A percentile compares a stretch with the other conserved stretches of the same genome.
phyloP scores from a whole-genome alignment of 2,113 vertebrate genomes.

The Prinia subflava region DNA sequence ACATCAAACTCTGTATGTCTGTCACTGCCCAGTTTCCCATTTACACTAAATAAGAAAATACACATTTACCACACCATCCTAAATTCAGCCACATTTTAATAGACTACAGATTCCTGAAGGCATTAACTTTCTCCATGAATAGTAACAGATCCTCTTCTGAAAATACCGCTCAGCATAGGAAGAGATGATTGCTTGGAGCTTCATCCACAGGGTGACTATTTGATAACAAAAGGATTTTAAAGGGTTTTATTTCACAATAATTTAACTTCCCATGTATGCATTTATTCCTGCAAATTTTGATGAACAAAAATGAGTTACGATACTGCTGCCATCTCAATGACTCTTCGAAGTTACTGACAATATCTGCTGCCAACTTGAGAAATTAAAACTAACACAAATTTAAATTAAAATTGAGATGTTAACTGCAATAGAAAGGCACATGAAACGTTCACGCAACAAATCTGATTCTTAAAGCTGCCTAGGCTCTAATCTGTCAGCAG shows the following conservation, averaged over 20 bases:
- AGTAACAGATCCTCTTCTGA: not conserved
- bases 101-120: not conserved
- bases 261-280: not conserved
- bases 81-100: not conserved
- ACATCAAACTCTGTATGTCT: not conserved
- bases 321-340: not conserved
- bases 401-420: not conserved
- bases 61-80: not conserved
- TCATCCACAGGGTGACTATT: not conserved
- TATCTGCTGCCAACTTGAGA: not conserved
- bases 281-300: not conserved
- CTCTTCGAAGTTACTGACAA: not conserved
- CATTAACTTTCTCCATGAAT: not conserved
- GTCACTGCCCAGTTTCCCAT: not conserved
- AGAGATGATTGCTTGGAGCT: not conserved
- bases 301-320: fast-evolving
- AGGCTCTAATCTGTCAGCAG: not conserved
- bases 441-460: not conserved
- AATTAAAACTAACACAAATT: not conserved
- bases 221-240: not conserved
- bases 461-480: not conserved
- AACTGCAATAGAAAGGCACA: not conserved
- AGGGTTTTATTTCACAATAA: not conserved
- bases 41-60: not conserved
- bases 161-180: not conserved